Evolutionary conservation across 2,888 invertebrate species (phyloP).

Genomic region (Leptinotarsa tumamoca): DNA sequence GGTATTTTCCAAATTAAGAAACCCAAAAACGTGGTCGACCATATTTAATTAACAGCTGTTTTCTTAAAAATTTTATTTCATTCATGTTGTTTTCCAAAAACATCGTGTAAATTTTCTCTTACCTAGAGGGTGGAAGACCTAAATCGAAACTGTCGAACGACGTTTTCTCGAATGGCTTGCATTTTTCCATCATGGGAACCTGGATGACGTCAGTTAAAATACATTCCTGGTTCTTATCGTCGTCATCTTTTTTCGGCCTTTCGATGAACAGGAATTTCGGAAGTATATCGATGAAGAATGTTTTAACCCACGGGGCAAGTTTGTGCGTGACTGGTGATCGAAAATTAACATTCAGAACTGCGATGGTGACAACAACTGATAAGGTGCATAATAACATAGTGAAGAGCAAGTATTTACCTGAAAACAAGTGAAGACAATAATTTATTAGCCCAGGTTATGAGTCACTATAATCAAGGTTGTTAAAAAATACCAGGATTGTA

Average conservation of each 20-base stretch:
- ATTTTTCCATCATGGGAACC: conserved; percentile 75
- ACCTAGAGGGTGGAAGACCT: conserved; percentile 53
- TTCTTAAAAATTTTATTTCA: no score
- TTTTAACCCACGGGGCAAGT: conserved; percentile 91
- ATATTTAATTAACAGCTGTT: no score
- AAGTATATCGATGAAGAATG: conserved; percentile 86
- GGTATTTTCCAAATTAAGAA: no score
- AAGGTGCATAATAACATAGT: conserved; percentile 95
- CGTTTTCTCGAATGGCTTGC: conserved; percentile 74
- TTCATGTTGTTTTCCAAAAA: background rate
- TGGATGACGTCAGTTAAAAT: conserved; percentile 80
- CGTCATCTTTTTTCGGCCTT: conserved; percentile 86
- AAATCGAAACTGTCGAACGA: conserved; percentile 69
- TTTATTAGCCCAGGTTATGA: no score
- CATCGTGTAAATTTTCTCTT: background rate
- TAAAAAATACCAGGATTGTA: background rate
- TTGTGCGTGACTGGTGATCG: conserved; percentile 92
- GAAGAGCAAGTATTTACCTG: conserved; percentile 83
- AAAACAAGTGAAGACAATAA: background rate
- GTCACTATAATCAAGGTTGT: no score
- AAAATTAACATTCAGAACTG: conserved; percentile 93
- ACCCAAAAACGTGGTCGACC: no score
- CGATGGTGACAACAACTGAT: conserved; percentile 93
- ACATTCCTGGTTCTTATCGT: conserved; percentile 68
- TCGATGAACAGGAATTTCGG: conserved; percentile 89